Evolutionary conservation across 2,888 invertebrate genomes (phyloP).

Genomic region (Melanotus villosus): DNA sequence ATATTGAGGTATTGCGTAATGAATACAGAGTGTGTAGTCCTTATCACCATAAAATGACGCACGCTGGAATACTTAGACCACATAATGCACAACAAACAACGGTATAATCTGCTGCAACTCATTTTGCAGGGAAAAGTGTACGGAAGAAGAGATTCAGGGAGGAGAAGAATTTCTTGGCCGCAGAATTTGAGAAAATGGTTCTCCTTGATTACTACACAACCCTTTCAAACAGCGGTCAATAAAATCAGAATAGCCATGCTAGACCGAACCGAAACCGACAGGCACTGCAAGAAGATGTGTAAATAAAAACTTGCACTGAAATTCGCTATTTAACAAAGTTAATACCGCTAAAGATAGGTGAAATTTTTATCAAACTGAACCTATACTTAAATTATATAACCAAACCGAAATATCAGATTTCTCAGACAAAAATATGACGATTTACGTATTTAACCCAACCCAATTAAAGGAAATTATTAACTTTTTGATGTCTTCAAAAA

Average conservation of each 20-base stretch:
- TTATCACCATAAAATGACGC: not conserved
- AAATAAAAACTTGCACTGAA: no score
- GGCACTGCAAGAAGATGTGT: slow-evolving; percentile 9
- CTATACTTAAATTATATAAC: no score
- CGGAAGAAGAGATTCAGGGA: not conserved
- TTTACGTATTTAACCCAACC: no score
- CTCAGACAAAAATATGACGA: no score
- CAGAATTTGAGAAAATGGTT: slow-evolving; percentile 11
- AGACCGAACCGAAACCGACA: not conserved
- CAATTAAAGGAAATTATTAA: no score
- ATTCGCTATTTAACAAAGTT: no score
- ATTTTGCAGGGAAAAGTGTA: not conserved
- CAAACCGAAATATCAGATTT: no score
- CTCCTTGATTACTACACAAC: not conserved
- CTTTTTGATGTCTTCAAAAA: no score
- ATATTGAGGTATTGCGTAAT: not conserved
- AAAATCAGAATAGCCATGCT: not conserved
- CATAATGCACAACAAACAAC: not conserved
- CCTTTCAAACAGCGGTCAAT: not conserved
- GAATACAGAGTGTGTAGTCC: not conserved
- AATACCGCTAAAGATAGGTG: no score
- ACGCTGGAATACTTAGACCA: not conserved
- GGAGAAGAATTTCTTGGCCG: slow-evolving; percentile 3
- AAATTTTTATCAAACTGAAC: no score
- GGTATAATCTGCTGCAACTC: no score